Evolutionary conservation across 2,888 invertebrate genomes (phyloP), one percentile per base, ranked within the genome.

Genomic region (Euphydryas editha): DNA sequence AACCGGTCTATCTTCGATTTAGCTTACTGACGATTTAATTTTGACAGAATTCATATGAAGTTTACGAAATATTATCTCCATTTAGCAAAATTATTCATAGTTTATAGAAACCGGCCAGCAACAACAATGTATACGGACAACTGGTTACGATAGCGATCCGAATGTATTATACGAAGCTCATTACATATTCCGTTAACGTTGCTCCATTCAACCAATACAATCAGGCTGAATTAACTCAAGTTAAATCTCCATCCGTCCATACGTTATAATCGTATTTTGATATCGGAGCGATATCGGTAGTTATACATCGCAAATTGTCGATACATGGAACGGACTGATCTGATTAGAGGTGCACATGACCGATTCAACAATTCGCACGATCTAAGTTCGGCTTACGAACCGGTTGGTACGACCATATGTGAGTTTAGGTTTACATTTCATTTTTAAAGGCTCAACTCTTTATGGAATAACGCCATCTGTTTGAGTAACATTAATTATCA

Each of bases 151-250:
- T 69, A 72, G 59, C 67, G 59, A 71, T 73, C 63, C 55, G 47
- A 64, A 60, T 68, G 68, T 69, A 68, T 70, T 65, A 68, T 59
- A 70, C 60, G 62, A 57, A 68, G 60, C 73, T 71, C 71, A 72
- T 74, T 75, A 72, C 72, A 67, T 68, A 73, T 72, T 71, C 73
- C 67, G 65, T 69, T 67, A 68, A 69, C 72, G 72, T 72, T 54
- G 56, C 51, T 49, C 60, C 61, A 65, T 68, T 66, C 66, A 70
- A 59, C 64, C 63, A 70, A 72, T 72, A 72, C 72, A 71, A 73
- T 74, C 74, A 69, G 62, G 66, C 59, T 49, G 71, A 71, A 74
- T 74, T 70, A 72, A 72, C 72, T 71, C 64, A 55, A 64, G 65
- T 72, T 70, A 65, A 56, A 57, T 57, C 51, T 63, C 18, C 54